Evolutionary conservation across 2,113 vertebrate genomes (phyloP), one percentile per base, ranked within the genome.

Genomic region (Ranitomeya variabilis): DNA sequence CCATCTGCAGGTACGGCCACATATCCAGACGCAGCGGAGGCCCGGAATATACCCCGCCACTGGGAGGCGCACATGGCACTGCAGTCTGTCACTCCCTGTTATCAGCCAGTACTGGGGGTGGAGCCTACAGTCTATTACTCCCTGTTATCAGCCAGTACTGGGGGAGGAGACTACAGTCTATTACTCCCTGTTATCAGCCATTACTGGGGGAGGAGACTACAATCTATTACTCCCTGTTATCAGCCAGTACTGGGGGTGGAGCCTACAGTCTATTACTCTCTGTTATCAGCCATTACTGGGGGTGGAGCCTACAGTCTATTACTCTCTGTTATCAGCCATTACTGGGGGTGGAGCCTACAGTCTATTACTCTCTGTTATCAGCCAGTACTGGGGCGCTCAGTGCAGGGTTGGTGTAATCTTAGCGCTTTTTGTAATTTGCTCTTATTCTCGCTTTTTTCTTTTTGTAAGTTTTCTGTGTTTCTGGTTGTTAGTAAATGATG

Each of bases 211-310:
- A n/a, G n/a, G n/a, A n/a, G n/a, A 14, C 14, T 71, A 71, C 10
- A 31, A 14, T 71, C 67, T 71, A 31, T 71, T 71, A 31, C 67
- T 71, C 11, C 10, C 26, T 73, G 69, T 31, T 73, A 73, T 73
- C 69, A 73, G 69, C 26, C 67, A n/a, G n/a, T n/a, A n/a, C n/a
- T n/a, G n/a, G n/a, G n/a, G n/a, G n/a, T n/a, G n/a, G n/a, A n/a
- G n/a, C n/a, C n/a, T n/a, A n/a, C 10, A 31, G 6, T 71, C 67
- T 71, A 31, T 71, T 71, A 31, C 67, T 71, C 11, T 3, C 26
- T 73, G 69, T 31, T 73, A 73, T 73, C 69, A 73, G 69, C 26
- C 67, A n/a, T n/a, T n/a, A n/a, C n/a, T n/a, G n/a, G n/a, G n/a
- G n/a, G n/a, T n/a, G n/a, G n/a, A n/a, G n/a, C n/a, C n/a, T n/a